phyloP scores from a whole-genome alignment of 2,113 vertebrate genomes.

The Microcebus tavaratra region DNA sequence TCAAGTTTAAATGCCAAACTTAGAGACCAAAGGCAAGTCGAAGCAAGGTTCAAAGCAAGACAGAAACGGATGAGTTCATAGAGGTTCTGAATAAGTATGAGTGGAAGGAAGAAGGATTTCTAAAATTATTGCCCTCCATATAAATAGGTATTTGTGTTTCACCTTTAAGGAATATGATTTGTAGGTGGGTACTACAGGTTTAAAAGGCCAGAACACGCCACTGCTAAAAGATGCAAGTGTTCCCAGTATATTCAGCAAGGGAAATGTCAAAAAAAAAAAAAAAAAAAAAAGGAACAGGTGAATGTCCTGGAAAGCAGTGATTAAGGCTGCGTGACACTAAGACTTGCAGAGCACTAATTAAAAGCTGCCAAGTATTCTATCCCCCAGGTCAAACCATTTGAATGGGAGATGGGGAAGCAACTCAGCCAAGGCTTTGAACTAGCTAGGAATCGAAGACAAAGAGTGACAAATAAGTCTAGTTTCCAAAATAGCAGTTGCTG shows the following conservation, averaged over 20 bases:
- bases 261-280: not conserved
- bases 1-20: slow-evolving; percentile 6
- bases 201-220: not conserved
- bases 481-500: slow-evolving; percentile 58
- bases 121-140: slow-evolving; percentile 5
- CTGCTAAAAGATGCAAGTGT: slow-evolving; percentile 5
- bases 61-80: not conserved
- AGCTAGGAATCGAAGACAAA: slow-evolving; percentile 53
- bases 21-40: not conserved
- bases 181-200: not conserved
- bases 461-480: slow-evolving; percentile 62
- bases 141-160: slow-evolving; percentile 24
- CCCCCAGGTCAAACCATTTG: slow-evolving; percentile 51
- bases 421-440: slow-evolving; percentile 69
- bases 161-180: slow-evolving; percentile 12
- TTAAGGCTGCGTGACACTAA: slow-evolving; percentile 48
- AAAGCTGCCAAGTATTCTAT: slow-evolving; percentile 60
- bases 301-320: slow-evolving; percentile 60
- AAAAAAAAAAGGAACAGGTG: slow-evolving; percentile 22
- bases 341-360: slow-evolving; percentile 59
- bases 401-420: slow-evolving; percentile 58
- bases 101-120: not conserved
- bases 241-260: not conserved
- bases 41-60: not conserved
- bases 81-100: not conserved